phyloP scores from a whole-genome alignment of 2,888 invertebrate genomes.

The Mechanitis messenoides region DNA sequence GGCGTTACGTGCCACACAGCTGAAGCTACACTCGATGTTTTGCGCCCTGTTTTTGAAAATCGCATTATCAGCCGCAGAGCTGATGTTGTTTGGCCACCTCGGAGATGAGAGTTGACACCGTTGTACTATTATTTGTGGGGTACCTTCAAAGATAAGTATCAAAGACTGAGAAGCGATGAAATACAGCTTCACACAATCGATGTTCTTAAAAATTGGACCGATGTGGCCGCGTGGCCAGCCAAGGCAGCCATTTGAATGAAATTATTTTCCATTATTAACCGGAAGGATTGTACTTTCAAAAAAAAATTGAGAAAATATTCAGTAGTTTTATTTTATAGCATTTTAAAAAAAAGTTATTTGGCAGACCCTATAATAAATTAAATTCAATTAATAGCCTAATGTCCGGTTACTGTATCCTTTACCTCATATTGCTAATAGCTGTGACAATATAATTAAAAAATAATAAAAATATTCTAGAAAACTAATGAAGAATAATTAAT shows the following conservation, averaged over 20 bases:
- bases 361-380: too few species aligned
- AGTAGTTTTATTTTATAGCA: too few species aligned
- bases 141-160: slow-evolving; percentile 19
- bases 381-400: not conserved
- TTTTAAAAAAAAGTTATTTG: too few species aligned
- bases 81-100: slow-evolving; percentile 30
- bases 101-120: slow-evolving; percentile 27
- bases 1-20: slow-evolving; percentile 18
- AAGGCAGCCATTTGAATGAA: slow-evolving; percentile 31
- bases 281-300: slow-evolving; percentile 20
- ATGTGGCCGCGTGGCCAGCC: slow-evolving; percentile 31
- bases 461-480: not conserved
- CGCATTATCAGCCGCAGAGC: slow-evolving; percentile 24
- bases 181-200: slow-evolving; percentile 27
- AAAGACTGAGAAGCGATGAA: slow-evolving; percentile 21
- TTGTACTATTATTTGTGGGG: slow-evolving; percentile 21
- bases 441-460: not conserved
- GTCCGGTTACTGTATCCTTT: not conserved
- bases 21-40: slow-evolving; percentile 19
- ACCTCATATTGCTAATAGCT: not conserved
- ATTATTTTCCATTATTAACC: slow-evolving; percentile 32
- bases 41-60: slow-evolving; percentile 21
- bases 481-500: not conserved
- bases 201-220: slow-evolving; percentile 28
- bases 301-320: too few species aligned